Evolutionary conservation across 35 echinoderm and acorn worm species (phyloP).

Genomic region (Patiria miniata): DNA sequence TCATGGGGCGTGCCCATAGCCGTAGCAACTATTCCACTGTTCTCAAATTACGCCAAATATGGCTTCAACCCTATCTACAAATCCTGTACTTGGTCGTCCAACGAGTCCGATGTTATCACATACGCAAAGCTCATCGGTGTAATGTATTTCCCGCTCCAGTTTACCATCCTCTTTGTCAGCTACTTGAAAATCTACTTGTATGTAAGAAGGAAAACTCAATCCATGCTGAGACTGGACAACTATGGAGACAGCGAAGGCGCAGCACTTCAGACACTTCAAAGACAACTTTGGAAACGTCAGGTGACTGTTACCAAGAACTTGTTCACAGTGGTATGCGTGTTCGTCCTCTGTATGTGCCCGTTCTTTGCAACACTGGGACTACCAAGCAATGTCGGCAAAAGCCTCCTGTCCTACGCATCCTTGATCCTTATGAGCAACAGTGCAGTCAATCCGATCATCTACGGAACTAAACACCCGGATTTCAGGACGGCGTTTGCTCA

Average conservation of each 20-base stretch:
- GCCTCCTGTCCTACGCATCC: no score
- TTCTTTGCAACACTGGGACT: background rate
- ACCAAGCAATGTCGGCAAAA: no score
- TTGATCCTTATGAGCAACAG: constrained; percentile 25
- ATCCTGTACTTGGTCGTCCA: constrained; percentile 33
- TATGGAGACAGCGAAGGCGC: no score
- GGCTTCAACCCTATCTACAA: constrained; percentile 52
- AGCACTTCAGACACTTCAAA: no score
- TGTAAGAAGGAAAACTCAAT: background rate
- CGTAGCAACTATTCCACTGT: constrained; percentile 38
- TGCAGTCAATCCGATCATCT: constrained; percentile 69
- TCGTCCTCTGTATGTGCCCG: constrained; percentile 46
- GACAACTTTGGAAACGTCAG: constrained; percentile 23
- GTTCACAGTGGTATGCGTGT: constrained; percentile 58
- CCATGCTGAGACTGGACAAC: no score
- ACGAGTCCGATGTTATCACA: background rate
- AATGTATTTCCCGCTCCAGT: background rate
- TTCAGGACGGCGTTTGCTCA: constrained; percentile 26
- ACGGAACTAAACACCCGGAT: constrained; percentile 68
- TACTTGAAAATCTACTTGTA: background rate
- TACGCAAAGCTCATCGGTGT: background rate
- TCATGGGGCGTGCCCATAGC: constrained; percentile 39
- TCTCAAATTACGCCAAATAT: constrained; percentile 34
- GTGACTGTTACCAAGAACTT: constrained; percentile 66
- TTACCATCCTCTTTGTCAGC: background rate